Evolutionary conservation across 1,140 invertebrate genomes (phyloP).

Genomic region (Kradibia gibbosae): DNA sequence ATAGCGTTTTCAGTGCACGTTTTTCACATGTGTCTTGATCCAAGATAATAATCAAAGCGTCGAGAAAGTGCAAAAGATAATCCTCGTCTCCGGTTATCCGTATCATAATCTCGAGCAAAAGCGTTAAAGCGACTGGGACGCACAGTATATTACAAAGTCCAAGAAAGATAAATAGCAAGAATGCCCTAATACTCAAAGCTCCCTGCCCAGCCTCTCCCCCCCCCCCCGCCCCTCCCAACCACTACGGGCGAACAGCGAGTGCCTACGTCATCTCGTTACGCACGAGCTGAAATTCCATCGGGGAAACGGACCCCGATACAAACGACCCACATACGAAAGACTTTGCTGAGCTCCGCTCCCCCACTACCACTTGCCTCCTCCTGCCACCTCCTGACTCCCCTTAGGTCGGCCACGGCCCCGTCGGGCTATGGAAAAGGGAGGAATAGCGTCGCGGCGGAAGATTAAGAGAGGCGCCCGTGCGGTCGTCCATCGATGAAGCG

Average conservation of each 20-base stretch:
- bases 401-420: no score
- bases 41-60: neutral
- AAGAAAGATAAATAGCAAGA: neutral
- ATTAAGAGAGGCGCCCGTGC: neutral
- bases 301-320: neutral
- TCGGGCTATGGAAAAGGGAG: slow-evolving; percentile 18
- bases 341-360: neutral
- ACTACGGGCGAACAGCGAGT: no score
- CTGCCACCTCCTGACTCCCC: no score
- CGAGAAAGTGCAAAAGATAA: slow-evolving; percentile 25
- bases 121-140: neutral
- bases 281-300: neutral
- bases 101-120: neutral
- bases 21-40: no score
- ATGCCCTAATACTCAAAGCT: neutral
- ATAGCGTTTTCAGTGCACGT: no score
- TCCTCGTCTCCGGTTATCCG: neutral
- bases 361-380: no score
- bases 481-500: neutral
- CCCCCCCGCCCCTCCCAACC: no score
- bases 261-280: no score
- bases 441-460: neutral
- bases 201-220: neutral
- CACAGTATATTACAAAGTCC: neutral
- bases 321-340: neutral